These are phyloP conservation scores for Lytechinus variegatus DNA, from an alignment of 35 echinoderm and acorn worm species.

Conservation along the genomic window DNA sequence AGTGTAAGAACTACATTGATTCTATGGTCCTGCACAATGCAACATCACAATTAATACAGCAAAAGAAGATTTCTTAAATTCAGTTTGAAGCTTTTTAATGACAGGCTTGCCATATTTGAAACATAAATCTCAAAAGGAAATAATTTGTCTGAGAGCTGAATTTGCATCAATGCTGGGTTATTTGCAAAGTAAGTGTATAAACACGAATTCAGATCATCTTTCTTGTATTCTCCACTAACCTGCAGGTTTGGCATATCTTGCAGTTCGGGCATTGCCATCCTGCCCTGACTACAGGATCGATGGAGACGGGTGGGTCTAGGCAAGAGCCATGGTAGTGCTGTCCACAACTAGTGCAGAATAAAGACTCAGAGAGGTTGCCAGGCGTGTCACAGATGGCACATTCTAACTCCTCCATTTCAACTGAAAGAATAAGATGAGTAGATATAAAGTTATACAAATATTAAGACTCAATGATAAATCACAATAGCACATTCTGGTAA, in stretches of 20 bases:
- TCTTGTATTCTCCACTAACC: constrained; percentile 56
- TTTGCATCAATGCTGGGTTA: no score
- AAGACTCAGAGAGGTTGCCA: constrained; percentile 75
- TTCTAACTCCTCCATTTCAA: constrained; percentile 89
- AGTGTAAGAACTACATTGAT: no score
- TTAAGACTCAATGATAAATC: neutral
- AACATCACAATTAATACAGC: no score
- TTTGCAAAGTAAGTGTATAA: no score
- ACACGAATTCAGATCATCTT: neutral
- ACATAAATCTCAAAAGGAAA: no score
- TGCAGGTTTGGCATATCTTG: constrained; percentile 99
- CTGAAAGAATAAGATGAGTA: neutral
- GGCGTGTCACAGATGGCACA: constrained; percentile 91
- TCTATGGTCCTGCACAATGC: no score
- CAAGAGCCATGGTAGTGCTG: constrained; percentile 98
- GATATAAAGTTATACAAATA: no score
- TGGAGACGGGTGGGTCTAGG: constrained; percentile 85
- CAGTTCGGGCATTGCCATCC: constrained; percentile 99
- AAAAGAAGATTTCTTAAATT: no score
- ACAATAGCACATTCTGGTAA: neutral
- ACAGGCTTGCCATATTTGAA: no score
- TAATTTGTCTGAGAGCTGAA: no score
- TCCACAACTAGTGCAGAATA: constrained; percentile 98
- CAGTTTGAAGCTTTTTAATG: no score
- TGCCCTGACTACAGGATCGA: constrained; percentile 82